Evolutionary conservation across 2,888 invertebrate genomes (phyloP), one percentile per base, ranked within the genome.

Genomic region (Hartigia nigra): DNA sequence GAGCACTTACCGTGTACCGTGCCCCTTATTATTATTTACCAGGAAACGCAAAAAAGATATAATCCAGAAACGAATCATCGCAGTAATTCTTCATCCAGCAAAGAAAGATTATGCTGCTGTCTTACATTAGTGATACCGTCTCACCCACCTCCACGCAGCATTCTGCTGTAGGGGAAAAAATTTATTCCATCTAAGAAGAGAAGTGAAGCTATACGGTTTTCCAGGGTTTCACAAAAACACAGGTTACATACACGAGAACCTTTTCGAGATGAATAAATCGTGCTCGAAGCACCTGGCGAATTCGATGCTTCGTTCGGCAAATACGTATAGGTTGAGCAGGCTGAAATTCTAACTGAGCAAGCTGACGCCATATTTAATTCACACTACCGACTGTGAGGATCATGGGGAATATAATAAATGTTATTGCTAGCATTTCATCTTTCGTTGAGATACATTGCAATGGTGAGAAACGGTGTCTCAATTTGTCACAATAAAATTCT

Each of bases 301-400:
- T 76, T 76, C 70, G 76, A 70, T 76, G 37, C 76, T 36, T 31
- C n/a, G 31, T 32, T 36, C 14, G 34, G 55, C 12, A 72, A 12
- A 69, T 70, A 23, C 3, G 36, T 14, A 39, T 14, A 76, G 76
- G 37, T 37, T 37, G 70, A 23, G 37, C 31, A 76, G 31, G 37
- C 37, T 31, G 70, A 76, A 76, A 76, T 76, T 12, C 70, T 76
- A 36, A 37, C 32, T 37, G 36, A 76, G 72, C 76, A 76, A 76
- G 76, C 76, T 72, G 76, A n/a, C 70, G 76, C 35, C 70, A 72
- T 76, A 36, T 35, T 70, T 72, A 37, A 76, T 76, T 76, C 76
- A 76, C 11, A 74, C 14, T 32, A 23, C 74, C 23, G 32, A 23
- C 32, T n/a, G 74, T n/a, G 74, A n/a, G 34, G 23, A 72, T 72